Evolutionary conservation across 1,140 invertebrate genomes (phyloP).

Genomic region (Lerema accius): DNA sequence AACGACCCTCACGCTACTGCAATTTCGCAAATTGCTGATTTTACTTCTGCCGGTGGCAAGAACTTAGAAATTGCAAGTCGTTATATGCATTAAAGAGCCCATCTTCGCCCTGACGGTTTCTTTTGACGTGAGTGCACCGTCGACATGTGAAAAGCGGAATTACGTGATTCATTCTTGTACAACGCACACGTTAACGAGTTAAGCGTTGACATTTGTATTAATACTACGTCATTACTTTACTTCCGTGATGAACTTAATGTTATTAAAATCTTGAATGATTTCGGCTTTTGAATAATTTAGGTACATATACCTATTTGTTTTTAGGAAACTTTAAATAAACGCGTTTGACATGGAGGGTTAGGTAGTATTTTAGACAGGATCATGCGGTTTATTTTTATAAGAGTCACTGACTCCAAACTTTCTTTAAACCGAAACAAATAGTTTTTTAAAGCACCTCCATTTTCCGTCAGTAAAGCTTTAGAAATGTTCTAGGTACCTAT

Average conservation of each 20-base stretch:
- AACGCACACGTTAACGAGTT: slow-evolving; percentile 28
- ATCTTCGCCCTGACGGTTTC: slow-evolving; percentile 50
- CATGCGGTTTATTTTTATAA: too few species aligned
- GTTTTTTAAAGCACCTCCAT: too few species aligned
- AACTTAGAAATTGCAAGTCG: slow-evolving; percentile 70
- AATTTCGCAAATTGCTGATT: slow-evolving; percentile 79
- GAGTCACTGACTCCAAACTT: too few species aligned
- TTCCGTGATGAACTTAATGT: not conserved
- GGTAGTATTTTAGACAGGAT: too few species aligned
- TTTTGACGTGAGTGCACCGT: slow-evolving; percentile 41
- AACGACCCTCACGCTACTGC: slow-evolving; percentile 65
- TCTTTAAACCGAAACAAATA: too few species aligned
- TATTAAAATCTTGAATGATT: too few species aligned
- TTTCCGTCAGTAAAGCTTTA: too few species aligned
- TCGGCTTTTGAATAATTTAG: too few species aligned
- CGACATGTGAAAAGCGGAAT: slow-evolving; percentile 42
- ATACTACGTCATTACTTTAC: slow-evolving; percentile 25
- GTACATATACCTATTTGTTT: too few species aligned
- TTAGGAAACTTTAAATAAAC: too few species aligned
- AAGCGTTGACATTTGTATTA: slow-evolving; percentile 28
- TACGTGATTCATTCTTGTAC: slow-evolving; percentile 34
- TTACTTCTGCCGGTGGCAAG: slow-evolving; percentile 70
- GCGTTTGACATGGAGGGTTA: too few species aligned
- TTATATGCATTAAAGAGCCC: slow-evolving; percentile 65
- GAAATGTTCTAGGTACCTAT: too few species aligned